Percentiles rank a stretch among this genome's conserved stretches.
Evolutionary conservation across 2,797 vertebrate species (phyloP).

Genomic region (Parauchenoglanis punctatus): DNA sequence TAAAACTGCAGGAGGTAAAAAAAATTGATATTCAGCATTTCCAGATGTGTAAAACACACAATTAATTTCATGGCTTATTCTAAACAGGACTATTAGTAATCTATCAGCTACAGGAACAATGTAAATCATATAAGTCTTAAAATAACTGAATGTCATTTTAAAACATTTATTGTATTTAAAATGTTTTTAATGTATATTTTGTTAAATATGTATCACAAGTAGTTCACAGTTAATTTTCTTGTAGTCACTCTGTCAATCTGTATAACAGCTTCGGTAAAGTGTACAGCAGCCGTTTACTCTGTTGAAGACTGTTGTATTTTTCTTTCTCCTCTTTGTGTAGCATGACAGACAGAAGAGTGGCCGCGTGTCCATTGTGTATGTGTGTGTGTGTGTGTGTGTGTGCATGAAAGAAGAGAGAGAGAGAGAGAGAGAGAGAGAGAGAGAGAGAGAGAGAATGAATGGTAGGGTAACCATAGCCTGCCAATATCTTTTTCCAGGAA

Average conservation of each 20-base stretch:
- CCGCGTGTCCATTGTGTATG: constrained; percentile 55
- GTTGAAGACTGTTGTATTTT: constrained; percentile 47
- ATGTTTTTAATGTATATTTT: too few relatives aligned
- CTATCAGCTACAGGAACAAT: not conserved
- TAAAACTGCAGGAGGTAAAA: not conserved
- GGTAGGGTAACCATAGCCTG: constrained; percentile 18
- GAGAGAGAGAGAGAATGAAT: not conserved
- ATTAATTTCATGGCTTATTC: not conserved
- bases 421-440: constrained; percentile 16
- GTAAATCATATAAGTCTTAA: not conserved
- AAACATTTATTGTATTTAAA: not conserved
- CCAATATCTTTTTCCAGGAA: constrained; percentile 49
- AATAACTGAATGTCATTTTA: not conserved
- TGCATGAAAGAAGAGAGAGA: too few relatives aligned
- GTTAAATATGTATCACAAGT: not conserved
- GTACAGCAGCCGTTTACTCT: constrained; percentile 23
- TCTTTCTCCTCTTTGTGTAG: constrained; percentile 49
- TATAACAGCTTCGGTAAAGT: not conserved
- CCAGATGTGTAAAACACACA: too few relatives aligned
- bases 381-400: constrained; percentile 37
- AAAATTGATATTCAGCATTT: not conserved
- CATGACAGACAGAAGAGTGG: constrained; percentile 53
- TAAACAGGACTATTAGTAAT: not conserved
- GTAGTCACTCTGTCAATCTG: constrained; percentile 7
- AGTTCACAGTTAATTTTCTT: not conserved